Evolutionary conservation across 2,113 vertebrate species (phyloP).

Genomic region (Alligator mississippiensis): DNA sequence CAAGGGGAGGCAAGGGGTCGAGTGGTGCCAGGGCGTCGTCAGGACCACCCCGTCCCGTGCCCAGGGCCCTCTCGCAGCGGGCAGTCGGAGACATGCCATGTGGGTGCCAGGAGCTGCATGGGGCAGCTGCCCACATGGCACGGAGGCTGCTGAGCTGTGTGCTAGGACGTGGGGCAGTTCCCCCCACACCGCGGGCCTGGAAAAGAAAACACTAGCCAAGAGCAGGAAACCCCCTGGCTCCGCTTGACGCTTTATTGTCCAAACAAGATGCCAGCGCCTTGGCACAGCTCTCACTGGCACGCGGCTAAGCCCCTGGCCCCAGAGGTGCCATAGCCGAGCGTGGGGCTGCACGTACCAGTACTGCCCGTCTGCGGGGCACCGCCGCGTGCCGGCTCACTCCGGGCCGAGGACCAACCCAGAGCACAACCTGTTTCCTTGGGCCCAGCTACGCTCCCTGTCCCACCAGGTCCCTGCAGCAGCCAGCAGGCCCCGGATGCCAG

Average conservation of each 20-base stretch:
- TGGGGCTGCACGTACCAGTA: background rate
- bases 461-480: background rate
- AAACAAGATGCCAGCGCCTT: background rate
- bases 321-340: accelerated
- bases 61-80: too few species aligned
- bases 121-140: background rate
- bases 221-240: background rate
- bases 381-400: background rate
- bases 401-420: background rate
- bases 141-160: accelerated
- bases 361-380: background rate
- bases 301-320: background rate
- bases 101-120: accelerated
- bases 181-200: background rate
- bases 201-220: background rate
- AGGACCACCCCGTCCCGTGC: too few species aligned
- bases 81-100: too few species aligned
- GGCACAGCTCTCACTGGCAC: accelerated
- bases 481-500: too few species aligned
- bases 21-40: too few species aligned
- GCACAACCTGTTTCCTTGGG: background rate
- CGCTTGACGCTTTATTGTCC: slow-evolving; percentile 47
- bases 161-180: accelerated
- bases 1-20: too few species aligned
- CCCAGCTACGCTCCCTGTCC: background rate